phyloP scores from a whole-genome alignment of 2,113 vertebrate genomes.

The Perccottus glenii region DNA sequence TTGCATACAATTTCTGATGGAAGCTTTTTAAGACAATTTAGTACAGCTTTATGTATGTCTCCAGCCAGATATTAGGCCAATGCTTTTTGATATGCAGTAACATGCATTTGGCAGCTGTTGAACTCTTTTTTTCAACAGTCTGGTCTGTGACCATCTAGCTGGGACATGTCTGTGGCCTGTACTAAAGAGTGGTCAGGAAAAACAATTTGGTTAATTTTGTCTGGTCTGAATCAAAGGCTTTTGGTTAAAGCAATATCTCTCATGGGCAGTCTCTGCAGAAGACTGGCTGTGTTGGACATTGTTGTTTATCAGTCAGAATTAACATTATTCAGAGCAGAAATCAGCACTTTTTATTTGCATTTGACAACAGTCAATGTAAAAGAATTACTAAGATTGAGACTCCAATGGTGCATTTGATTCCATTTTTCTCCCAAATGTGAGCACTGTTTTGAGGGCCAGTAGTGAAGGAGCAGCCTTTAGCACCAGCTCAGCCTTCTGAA shows the following conservation, averaged over 20 bases:
- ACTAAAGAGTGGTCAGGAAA: background rate
- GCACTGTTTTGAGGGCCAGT: background rate
- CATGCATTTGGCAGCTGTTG: background rate
- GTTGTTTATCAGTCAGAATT: constrained; percentile 34
- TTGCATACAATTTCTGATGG: constrained; percentile 48
- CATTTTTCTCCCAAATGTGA: background rate
- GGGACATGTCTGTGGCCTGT: background rate
- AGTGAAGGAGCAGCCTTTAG: background rate
- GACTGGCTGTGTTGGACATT: constrained; percentile 42
- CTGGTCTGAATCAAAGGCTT: constrained; percentile 6
- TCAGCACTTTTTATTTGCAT: constrained; percentile 24
- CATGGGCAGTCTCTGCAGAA: constrained; percentile 64
- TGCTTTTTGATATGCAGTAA: constrained; percentile 1
- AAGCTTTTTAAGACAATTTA: constrained; percentile 21
- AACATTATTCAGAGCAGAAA: constrained; percentile 25
- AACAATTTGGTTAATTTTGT: background rate
- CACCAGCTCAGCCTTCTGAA: constrained; percentile 18
- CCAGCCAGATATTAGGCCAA: background rate
- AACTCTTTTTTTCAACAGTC: background rate
- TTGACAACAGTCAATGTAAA: constrained; percentile 18
- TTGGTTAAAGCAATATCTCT: constrained; percentile 37
- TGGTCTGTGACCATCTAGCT: background rate
- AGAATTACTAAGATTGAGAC: constrained; percentile 1
- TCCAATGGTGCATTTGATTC: background rate
- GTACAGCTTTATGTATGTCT: constrained; percentile 26